Percentiles rank a stretch among this genome's conserved stretches.
Conservation (phyloP, 30 jellyfish, hydroid and myxozoan genomes). For the Cassiopea xamachana region DNA sequence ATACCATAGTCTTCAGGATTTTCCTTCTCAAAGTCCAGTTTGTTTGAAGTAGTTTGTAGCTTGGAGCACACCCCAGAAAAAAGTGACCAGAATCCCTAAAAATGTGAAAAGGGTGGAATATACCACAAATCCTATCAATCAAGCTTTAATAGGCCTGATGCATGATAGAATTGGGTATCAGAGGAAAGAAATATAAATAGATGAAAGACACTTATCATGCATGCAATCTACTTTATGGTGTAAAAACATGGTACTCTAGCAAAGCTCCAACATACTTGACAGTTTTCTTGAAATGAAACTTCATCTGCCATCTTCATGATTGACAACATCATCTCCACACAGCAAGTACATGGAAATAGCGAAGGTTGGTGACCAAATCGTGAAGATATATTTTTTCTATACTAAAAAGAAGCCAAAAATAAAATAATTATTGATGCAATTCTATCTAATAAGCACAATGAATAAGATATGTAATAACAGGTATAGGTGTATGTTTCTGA, state of each 20-base stretch:
- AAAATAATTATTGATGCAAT: not conserved
- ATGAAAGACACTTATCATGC: too few species aligned
- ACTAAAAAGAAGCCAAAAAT: not conserved
- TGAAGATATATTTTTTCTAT: not conserved
- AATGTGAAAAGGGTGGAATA: not conserved
- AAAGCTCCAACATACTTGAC: conserved; percentile 52
- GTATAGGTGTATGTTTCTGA: too few species aligned
- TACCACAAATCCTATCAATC: too few species aligned
- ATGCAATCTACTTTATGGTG: too few species aligned
- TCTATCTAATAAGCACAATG: not conserved
- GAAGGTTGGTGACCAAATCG: not conserved
- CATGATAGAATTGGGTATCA: too few species aligned
- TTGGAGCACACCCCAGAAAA: conserved; percentile 40
- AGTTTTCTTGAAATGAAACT: conserved; percentile 20
- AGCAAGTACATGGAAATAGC: conserved; percentile 72
- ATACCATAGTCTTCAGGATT: conserved; percentile 1
- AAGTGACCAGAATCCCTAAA: conserved; percentile 68
- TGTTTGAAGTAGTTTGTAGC: conserved; percentile 8
- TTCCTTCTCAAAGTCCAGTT: conserved; percentile 28
- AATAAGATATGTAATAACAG: not conserved
- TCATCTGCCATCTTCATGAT: conserved; percentile 65
- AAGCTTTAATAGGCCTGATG: too few species aligned
- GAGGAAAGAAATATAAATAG: too few species aligned
- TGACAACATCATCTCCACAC: conserved; percentile 55
- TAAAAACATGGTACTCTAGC: not conserved